phyloP scores from a whole-genome alignment of 2,888 invertebrate species.

The Nyleta sp. region DNA sequence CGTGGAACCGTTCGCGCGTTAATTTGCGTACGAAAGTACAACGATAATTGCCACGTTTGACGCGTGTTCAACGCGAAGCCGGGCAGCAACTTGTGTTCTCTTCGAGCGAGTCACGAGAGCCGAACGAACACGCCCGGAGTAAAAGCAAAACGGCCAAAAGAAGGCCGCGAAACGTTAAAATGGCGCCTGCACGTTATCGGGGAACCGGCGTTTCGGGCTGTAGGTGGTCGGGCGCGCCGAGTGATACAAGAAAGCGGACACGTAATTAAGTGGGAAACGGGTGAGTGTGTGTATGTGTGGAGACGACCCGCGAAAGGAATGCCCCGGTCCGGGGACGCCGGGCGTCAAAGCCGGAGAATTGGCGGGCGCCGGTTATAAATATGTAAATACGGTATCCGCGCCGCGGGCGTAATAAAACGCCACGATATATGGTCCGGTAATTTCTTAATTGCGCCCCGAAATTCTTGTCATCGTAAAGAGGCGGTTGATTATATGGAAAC shows the following conservation, averaged over 20 bases:
- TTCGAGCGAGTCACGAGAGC: no score
- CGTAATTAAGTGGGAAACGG: constrained; percentile 63
- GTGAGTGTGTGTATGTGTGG: no score
- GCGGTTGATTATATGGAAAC: constrained; percentile 78
- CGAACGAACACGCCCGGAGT: neutral
- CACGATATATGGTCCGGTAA: constrained; percentile 81
- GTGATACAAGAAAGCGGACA: constrained; percentile 51
- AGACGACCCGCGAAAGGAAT: constrained; percentile 47
- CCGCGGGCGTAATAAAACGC: constrained; percentile 75
- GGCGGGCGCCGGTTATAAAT: constrained; percentile 72
- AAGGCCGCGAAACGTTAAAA: constrained; percentile 6
- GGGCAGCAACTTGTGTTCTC: no score
- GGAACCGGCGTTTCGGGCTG: constrained; percentile 10
- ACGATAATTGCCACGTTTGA: constrained; percentile 8
- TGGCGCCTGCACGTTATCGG: constrained; percentile 19
- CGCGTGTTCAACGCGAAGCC: neutral
- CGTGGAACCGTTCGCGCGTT: neutral
- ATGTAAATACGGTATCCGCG: constrained; percentile 78
- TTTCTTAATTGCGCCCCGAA: constrained; percentile 81
- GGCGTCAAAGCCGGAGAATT: constrained; percentile 71
- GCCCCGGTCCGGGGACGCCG: constrained; percentile 63
- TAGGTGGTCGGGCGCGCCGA: constrained; percentile 41
- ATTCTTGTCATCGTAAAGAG: constrained; percentile 81
- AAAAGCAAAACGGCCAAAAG: neutral
- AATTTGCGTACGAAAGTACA: neutral